A percentile compares a stretch with the other conserved stretches of the same genome.
These are phyloP conservation scores for Eudyptes chrysolophus DNA, from an alignment of 2,113 vertebrate genomes.

Conservation along the genomic window DNA sequence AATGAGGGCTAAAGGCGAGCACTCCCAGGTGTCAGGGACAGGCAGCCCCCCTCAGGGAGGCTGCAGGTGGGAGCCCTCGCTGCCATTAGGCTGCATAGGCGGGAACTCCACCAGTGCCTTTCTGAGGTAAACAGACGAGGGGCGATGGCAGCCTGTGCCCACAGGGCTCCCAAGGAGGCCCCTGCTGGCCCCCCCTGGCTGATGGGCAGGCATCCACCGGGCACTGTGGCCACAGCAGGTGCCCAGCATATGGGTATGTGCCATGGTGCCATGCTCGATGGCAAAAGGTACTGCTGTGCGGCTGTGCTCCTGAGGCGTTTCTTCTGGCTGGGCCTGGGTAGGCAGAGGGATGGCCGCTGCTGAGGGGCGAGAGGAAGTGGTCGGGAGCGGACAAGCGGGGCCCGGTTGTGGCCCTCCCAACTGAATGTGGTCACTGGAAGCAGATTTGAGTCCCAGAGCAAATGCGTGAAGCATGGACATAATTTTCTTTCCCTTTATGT, in stretches of 20 bases:
- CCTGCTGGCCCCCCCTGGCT: accelerated
- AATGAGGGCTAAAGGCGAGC: not conserved
- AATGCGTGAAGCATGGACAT: accelerated
- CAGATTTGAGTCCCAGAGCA: not conserved
- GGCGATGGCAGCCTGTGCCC: accelerated
- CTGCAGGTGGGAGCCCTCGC: accelerated
- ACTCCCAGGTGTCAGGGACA: not conserved
- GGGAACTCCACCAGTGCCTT: not conserved
- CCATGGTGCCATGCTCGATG: accelerated
- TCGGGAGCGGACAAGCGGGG: accelerated
- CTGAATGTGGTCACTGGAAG: not conserved
- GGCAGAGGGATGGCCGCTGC: accelerated
- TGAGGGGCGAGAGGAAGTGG: not conserved
- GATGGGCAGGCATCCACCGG: accelerated
- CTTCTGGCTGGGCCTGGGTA: not conserved
- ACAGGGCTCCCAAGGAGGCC: not conserved
- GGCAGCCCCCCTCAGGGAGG: too few species aligned
- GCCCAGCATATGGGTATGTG: accelerated
- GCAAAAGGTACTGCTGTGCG: not conserved
- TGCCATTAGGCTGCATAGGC: accelerated
- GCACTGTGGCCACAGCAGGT: not conserved
- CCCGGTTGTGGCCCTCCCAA: accelerated
- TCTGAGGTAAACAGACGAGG: not conserved
- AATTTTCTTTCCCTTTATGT: not conserved
- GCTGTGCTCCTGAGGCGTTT: accelerated